Evolutionary conservation across 2,888 invertebrate species (phyloP).

Genomic region (Chrysomela aeneicollis): DNA sequence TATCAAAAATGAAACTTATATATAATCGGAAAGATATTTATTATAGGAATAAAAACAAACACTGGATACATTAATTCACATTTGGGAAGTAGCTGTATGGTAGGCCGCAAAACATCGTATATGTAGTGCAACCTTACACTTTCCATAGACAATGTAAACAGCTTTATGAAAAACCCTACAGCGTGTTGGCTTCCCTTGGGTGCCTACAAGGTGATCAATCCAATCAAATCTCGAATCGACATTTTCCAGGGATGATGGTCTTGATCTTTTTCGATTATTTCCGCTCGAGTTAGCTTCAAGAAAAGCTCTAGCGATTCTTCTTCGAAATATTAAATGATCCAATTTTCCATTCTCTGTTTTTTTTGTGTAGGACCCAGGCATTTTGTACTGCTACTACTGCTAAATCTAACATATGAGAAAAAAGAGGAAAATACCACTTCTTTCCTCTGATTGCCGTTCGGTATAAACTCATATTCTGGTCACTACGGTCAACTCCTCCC

Average conservation of each 20-base stretch:
- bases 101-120: neutral
- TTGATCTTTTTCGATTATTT: constrained; percentile 12
- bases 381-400: constrained; percentile 41
- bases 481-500: constrained; percentile 24
- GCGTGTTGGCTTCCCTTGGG: neutral
- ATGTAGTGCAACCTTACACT: constrained; percentile 5
- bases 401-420: constrained; percentile 39
- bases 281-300: constrained; percentile 14
- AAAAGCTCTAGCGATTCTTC: constrained; percentile 14
- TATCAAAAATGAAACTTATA: neutral
- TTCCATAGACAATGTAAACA: neutral
- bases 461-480: constrained; percentile 44
- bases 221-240: neutral
- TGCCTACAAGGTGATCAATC: neutral
- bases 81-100: neutral
- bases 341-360: constrained; percentile 16
- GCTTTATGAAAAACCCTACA: neutral
- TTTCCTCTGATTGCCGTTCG: constrained; percentile 32
- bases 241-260: constrained; percentile 8
- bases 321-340: constrained; percentile 16
- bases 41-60: constrained; percentile 14
- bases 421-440: constrained; percentile 39
- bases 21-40: constrained; percentile 9
- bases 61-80: neutral
- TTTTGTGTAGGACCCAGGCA: constrained; percentile 14